Base-by-base conservation (phyloP, 1,140 invertebrate species). In the Tetramorium alpestre region DNA sequence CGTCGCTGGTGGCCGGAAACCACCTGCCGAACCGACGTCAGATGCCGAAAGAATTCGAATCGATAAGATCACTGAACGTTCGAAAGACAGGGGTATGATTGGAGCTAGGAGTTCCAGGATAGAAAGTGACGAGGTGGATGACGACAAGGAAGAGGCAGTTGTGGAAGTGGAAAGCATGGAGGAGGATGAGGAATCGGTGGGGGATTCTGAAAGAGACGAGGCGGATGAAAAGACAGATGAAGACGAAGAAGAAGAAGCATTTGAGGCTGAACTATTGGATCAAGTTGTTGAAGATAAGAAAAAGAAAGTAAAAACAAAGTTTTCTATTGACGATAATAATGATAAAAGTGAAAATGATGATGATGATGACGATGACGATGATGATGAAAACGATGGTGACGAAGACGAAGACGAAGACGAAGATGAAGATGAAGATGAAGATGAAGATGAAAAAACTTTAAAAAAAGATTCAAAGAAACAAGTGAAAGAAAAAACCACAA, bases 21-120 rank as follows among this genome's bases (percentile, higher is more conserved):
- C 90, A 94, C 92, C 92, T 93, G 92, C 88, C 87, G 91, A 93
- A 80, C 38, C 58, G 86, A 89, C 18, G 75, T 77, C 16, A 33
- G 67, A 44, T 44, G 67, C 16, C 3, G 62, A 58, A 58, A 67
- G 10, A 60, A 67, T 16, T 41, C 56, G 70, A 28, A 38, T 69
- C 5, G 22, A 16, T 1, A 47, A n/a, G 8, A 18, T 16, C 22
- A 54, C 28, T 13, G 13, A 62, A 47, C 11, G n/a, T 41, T 2
- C 10, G 10, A 78, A 28, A 62, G 22, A 22, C 5, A 51, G 58
- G 22, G 56, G 25, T 44, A 13, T 13, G 22, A 60, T 51, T 10
- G 58, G 28, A 72, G 11, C n/a, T 41, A 33, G 3, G 11, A 28
- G 22, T 0, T 58, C 6, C 51, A 69, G 4, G 54, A 81, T 13